A percentile compares a stretch with the other conserved stretches of the same genome.
Evolutionary conservation across 2,113 vertebrate genomes (phyloP).

Genomic region (Protomyctophum bolini): DNA sequence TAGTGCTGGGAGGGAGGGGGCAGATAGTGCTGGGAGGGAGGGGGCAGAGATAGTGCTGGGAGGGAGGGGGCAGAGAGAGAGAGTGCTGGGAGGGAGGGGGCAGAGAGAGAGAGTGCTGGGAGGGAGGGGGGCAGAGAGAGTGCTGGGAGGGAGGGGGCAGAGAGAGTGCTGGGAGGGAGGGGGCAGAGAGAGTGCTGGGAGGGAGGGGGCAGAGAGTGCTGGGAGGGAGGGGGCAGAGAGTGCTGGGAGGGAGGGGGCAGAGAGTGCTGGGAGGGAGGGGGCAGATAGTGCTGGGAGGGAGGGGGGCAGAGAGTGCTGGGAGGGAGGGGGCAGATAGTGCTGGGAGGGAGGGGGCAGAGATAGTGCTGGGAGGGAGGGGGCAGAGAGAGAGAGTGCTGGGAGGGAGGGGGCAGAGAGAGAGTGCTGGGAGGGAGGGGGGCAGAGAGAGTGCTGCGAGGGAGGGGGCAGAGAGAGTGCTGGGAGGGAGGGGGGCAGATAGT

Average conservation of each 20-base stretch:
- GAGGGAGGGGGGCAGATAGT: not conserved
- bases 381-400: not conserved
- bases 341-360: not conserved
- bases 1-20: too few relatives aligned
- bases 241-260: too few relatives aligned
- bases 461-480: conserved; percentile 9
- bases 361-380: conserved; percentile 3
- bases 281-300: too few relatives aligned
- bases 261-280: too few relatives aligned
- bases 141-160: not conserved
- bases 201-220: conserved; percentile 2
- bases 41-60: not conserved
- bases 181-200: not conserved
- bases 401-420: conserved; percentile 2
- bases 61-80: conserved; percentile 13
- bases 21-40: conserved; percentile 2
- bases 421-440: conserved; percentile 29
- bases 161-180: not conserved
- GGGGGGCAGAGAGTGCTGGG: too few relatives aligned
- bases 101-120: not conserved
- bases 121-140: not conserved
- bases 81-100: conserved; percentile 8
- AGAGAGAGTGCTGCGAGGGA: conserved; percentile 14
- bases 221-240: too few relatives aligned
- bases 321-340: too few relatives aligned